phyloP scores from a whole-genome alignment of 2,888 invertebrate species.

The Agrotis ipsilon region DNA sequence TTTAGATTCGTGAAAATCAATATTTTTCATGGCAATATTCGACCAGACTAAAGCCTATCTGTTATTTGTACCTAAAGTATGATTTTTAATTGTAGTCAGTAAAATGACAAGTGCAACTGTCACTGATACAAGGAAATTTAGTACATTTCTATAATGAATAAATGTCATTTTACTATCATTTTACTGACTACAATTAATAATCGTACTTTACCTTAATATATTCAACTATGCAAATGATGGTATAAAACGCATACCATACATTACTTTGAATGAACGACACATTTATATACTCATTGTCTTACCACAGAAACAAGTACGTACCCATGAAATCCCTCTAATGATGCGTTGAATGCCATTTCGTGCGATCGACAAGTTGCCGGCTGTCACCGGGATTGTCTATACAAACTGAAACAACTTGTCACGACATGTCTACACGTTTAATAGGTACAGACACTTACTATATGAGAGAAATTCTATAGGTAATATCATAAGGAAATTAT shows the following conservation, averaged over 20 bases:
- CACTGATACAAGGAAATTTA: too few relatives aligned
- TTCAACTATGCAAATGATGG: too few relatives aligned
- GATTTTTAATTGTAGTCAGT: too few relatives aligned
- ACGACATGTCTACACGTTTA: constrained; percentile 21
- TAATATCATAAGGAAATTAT: background rate
- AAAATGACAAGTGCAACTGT: too few relatives aligned
- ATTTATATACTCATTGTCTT: background rate
- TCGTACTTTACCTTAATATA: too few relatives aligned
- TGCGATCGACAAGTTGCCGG: constrained; percentile 19
- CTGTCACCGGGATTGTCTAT: constrained; percentile 39
- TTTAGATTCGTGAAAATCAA: background rate
- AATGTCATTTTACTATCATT: too few relatives aligned
- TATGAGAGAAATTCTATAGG: background rate
- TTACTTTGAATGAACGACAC: background rate
- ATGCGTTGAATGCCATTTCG: constrained; percentile 33
- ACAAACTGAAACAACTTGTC: constrained; percentile 36
- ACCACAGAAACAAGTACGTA: background rate
- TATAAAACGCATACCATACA: background rate
- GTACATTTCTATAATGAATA: too few relatives aligned
- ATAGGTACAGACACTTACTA: constrained; percentile 8
- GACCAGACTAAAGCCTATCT: too few relatives aligned
- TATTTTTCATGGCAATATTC: background rate
- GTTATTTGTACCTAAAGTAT: too few relatives aligned
- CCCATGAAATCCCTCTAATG: constrained; percentile 18
- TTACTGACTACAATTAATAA: too few relatives aligned